Evolutionary conservation across 2,113 vertebrate species (phyloP), one percentile per base, ranked within the genome.

Genomic region (Phrynocephalus versicolor): DNA sequence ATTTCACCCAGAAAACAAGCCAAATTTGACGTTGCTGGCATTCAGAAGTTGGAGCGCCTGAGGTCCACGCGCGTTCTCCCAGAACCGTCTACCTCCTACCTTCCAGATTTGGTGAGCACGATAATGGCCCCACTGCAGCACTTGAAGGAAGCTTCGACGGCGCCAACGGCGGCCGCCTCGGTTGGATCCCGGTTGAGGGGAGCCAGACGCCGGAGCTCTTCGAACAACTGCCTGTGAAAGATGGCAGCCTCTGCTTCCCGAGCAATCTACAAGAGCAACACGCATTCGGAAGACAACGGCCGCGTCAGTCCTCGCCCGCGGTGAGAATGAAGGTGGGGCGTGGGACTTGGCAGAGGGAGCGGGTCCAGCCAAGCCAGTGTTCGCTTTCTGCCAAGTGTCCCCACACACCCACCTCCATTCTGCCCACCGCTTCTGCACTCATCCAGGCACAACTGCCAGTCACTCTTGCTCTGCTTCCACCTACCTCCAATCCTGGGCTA

Each of bases 91-190:
- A 65, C 95, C 93, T 96, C 95, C 98, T 99, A 99, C 99, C 99
- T 99, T 96, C 98, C 98, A 90, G 97, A 96, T 93, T 98, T 99
- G 94, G 98, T 99, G 93, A 99, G 98, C 64, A 99, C 97, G 92
- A 99, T 98, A 94, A 99, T 98, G 92, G 97, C 98, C 93, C 97
- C 99, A 67, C 98, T 98, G 92, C 97, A 98, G 95, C 98, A 99
- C 96, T 99, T 99, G 97, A 99, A 99, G 88, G 99, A 99, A 65
- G 99, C 97, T 96, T 99, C 98, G 75, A 99, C 98, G 69, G 98
- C 96, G 33, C 98, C 98, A 83, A 99, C 97, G 83, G 99, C 98
- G 1, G 97, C 95, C 0, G 98, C 94, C 96, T 99, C 99, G 39
- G 98, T 98, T 95, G 98, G 98, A 94, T 99, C 99, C 23, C 97